Percentiles rank a stretch among this genome's conserved stretches.
Evolutionary conservation across 2,113 vertebrate genomes (phyloP).

Genomic region (Nothocercus nigrocapillus): DNA sequence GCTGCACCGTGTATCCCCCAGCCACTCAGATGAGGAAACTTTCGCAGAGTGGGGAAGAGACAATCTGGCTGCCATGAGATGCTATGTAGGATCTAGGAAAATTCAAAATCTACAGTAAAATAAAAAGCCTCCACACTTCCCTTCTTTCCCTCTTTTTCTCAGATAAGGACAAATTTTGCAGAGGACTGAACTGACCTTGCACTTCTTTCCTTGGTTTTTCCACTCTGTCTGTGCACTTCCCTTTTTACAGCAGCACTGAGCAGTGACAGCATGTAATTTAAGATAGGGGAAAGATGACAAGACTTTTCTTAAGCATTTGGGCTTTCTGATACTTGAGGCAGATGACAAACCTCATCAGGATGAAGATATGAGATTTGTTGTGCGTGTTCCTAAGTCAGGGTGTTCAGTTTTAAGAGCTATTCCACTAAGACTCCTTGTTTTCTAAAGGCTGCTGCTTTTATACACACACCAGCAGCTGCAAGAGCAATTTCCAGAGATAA

Average conservation of each 20-base stretch:
- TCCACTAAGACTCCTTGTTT: background rate
- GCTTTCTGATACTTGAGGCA: background rate
- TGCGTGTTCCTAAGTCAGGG: background rate
- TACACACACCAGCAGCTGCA: background rate
- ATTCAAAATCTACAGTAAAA: background rate
- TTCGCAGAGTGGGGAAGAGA: background rate
- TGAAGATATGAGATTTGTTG: background rate
- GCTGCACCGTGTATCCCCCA: background rate
- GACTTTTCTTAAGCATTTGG: background rate
- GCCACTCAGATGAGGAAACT: rapidly evolving
- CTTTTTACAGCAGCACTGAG: background rate
- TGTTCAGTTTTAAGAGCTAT: background rate
- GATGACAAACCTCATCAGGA: background rate
- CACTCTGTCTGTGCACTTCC: background rate
- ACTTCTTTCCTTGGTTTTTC: background rate
- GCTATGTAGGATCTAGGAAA: background rate
- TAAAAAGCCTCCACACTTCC: background rate
- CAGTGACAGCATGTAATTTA: background rate
- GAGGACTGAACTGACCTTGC: background rate
- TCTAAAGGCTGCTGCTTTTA: background rate
- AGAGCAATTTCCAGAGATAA: background rate
- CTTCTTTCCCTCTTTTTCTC: background rate
- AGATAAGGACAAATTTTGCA: background rate
- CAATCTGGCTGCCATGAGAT: background rate
- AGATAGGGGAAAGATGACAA: background rate